Base-by-base conservation (phyloP, 2,113 vertebrate genomes). In the Climacteris rufus region DNA sequence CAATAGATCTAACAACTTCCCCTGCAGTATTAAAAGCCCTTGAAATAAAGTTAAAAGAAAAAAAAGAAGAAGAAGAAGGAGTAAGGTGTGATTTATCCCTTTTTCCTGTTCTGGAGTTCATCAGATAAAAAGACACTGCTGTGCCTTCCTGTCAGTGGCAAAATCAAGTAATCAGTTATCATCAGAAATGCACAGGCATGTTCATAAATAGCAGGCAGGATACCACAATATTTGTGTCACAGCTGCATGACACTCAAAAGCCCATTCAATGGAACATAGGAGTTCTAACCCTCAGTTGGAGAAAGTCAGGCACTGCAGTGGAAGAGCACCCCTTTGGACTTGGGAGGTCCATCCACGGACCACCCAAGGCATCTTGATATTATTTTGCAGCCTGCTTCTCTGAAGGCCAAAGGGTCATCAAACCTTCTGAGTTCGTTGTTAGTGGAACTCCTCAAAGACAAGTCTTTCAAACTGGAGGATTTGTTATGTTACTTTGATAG, bases 51-150 rank as follows among this genome's bases (percentile, higher is more conserved):
- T 1, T 28, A 6, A 4, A 3, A 5, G 15, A 25, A 23, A 21
- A n/a, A 27, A 4, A 31, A 12, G 4, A 4, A 10, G 6, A 10
- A 8, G 15, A 21, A 13, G 0, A 8, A 60, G 42, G 30, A 19
- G 3, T 33, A 13, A 12, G 3, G 5, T 4, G 4, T 17, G 12
- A 61, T 84, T 74, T 70, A 11, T 70, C 7, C 4, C 2, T n/a
- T 70, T 57, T 71, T 31, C 11, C 7, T 39, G 4, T 16, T 60
- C 13, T 85, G 13, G 16, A 75, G 2, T 24, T 60, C 39, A 60
- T 19, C 54, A 59, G 13, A 33, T 59, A 52, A 86, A 31, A 42
- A 7, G 23, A 3, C 22, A 50, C 15, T 56, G 5, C 11, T 4
- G 0, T 56, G 19, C 33, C 21, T 83, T 88, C 23, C 60, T 81